phyloP scores from a whole-genome alignment of 2,888 invertebrate species.

The Syrista parreyssii region DNA sequence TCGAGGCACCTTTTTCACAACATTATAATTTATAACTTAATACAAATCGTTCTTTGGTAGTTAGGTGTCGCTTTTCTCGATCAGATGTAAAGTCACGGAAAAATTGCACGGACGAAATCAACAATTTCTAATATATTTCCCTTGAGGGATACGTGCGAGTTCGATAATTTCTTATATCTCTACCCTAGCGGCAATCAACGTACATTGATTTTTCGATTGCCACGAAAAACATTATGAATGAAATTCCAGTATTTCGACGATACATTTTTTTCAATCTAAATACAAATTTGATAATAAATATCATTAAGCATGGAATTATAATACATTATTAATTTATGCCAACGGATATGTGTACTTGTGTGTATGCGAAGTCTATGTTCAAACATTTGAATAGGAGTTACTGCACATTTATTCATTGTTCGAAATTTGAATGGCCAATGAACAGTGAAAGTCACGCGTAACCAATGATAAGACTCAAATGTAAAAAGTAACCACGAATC shows the following conservation, averaged over 20 bases:
- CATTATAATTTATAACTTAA: conserved; percentile 41
- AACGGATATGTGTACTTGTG: too few species aligned
- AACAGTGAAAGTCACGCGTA: too few species aligned
- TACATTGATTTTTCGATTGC: not conserved
- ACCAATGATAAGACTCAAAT: too few species aligned
- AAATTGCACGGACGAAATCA: too few species aligned
- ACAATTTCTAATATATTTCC: too few species aligned
- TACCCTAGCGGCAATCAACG: not conserved
- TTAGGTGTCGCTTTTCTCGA: not conserved
- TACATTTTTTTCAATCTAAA: not conserved
- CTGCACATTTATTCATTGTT: too few species aligned
- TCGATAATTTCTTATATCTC: not conserved
- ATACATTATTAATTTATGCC: not conserved
- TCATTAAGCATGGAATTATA: not conserved
- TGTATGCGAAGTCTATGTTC: not conserved
- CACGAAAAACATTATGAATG: not conserved
- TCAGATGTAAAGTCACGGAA: too few species aligned
- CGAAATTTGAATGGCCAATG: too few species aligned
- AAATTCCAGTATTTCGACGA: not conserved
- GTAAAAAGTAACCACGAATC: too few species aligned
- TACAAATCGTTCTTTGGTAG: not conserved
- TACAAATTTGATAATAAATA: not conserved
- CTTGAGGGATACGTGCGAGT: not conserved
- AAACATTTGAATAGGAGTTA: too few species aligned
- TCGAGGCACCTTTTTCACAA: conserved; percentile 69